These are phyloP conservation scores for Sebastes iracundus DNA, from an alignment of 2,797 vertebrate species.

Conservation along the genomic window DNA sequence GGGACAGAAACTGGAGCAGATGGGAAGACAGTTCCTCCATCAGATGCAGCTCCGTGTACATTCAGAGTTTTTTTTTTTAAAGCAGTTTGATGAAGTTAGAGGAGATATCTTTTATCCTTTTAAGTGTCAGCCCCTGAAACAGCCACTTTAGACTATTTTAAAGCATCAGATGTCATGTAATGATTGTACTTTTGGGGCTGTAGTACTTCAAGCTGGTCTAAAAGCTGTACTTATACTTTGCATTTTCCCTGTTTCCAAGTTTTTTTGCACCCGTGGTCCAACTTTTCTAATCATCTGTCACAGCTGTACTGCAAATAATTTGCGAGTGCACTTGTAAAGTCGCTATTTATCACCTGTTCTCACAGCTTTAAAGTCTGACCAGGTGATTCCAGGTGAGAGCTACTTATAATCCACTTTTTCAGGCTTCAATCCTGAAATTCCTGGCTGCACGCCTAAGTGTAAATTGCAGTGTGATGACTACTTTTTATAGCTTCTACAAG, in stretches of 20 bases:
- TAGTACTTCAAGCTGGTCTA: background rate
- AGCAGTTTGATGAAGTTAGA: background rate
- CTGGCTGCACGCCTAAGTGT: background rate
- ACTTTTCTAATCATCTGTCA: background rate
- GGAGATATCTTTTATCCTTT: background rate
- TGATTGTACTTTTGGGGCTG: background rate
- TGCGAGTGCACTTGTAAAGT: background rate
- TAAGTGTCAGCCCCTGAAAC: background rate
- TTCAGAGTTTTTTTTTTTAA: background rate
- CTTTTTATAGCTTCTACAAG: background rate
- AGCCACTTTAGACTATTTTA: background rate
- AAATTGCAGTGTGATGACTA: background rate
- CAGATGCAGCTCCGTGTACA: background rate
- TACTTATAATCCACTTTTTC: background rate
- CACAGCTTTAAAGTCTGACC: background rate
- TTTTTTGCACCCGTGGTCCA: background rate
- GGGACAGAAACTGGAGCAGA: conserved; percentile 40
- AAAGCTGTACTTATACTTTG: background rate
- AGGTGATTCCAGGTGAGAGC: background rate
- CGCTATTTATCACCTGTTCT: background rate
- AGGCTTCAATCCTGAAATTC: background rate
- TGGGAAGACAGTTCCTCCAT: conserved; percentile 48
- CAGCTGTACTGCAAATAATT: background rate
- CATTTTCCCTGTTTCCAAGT: background rate
- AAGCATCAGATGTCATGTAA: background rate